phyloP scores from a whole-genome alignment of 2,797 vertebrate genomes.

The Meriones psammophilus region DNA sequence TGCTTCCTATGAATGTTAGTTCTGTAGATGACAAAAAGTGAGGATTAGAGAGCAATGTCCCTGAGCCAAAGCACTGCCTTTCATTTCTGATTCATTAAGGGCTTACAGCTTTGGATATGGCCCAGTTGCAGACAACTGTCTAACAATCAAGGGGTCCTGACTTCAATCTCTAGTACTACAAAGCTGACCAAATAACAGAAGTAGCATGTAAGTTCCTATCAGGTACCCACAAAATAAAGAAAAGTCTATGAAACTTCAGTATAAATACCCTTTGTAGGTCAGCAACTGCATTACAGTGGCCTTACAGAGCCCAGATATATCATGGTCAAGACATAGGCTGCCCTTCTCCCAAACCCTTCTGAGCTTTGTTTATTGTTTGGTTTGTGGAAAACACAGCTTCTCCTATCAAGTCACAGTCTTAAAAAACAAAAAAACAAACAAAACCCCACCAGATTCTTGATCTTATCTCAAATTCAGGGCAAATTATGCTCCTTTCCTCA shows the following conservation, averaged over 20 bases:
- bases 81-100: conserved; percentile 39
- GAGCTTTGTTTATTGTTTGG: background rate
- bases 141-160: background rate
- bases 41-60: background rate
- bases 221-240: conserved; percentile 31
- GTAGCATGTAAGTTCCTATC: background rate
- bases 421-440: background rate
- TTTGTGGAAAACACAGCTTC: conserved; percentile 5
- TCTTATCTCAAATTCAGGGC: conserved; percentile 21
- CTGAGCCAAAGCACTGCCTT: conserved; percentile 38
- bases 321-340: background rate
- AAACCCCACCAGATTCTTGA: conserved; percentile 11
- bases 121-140: background rate
- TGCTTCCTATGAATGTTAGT: background rate
- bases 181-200: background rate
- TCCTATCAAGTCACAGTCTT: conserved; percentile 16
- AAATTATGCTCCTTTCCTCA: conserved; percentile 1
- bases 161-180: background rate
- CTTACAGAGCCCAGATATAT: background rate
- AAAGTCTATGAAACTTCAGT: background rate
- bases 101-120: background rate
- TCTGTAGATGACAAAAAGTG: background rate
- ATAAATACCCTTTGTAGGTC: background rate
- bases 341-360: background rate
- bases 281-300: background rate